Percentiles rank a stretch among this genome's conserved stretches.
Evolutionary conservation across 2,888 invertebrate species (phyloP).

Genomic region (Yponomeuta malinellus): DNA sequence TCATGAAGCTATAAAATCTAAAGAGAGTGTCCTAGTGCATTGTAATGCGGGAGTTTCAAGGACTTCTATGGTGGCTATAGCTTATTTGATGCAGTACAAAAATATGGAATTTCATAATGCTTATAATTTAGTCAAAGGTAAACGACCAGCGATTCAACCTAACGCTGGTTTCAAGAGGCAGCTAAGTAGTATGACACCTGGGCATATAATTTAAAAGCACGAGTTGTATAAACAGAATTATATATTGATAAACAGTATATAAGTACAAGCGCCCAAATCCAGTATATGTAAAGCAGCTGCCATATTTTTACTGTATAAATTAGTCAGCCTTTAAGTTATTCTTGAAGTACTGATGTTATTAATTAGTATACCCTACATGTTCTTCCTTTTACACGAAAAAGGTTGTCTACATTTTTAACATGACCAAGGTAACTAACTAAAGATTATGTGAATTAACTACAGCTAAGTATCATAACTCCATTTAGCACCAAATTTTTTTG

Average conservation of each 20-base stretch:
- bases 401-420: not conserved
- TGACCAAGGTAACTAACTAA: not conserved
- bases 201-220: constrained; percentile 7
- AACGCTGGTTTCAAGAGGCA: constrained; percentile 88
- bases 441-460: not conserved
- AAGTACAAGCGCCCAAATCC: constrained; percentile 51
- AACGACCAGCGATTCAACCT: constrained; percentile 82
- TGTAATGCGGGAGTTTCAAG: constrained; percentile 96
- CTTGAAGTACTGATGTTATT: constrained; percentile 11
- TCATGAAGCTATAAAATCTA: constrained; percentile 57
- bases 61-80: constrained; percentile 86
- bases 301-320: constrained; percentile 5
- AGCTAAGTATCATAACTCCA: constrained; percentile 31
- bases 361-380: not conserved
- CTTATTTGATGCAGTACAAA: constrained; percentile 82
- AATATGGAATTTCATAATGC: constrained; percentile 79
- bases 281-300: constrained; percentile 19
- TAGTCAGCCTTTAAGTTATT: constrained; percentile 13
- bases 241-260: constrained; percentile 53
- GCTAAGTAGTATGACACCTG: constrained; percentile 51
- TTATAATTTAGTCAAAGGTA: constrained; percentile 78
- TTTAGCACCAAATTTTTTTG: constrained; percentile 48
- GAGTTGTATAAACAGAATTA: constrained; percentile 31
- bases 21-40: constrained; percentile 83
- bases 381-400: not conserved